These are phyloP conservation scores for Trochalopteron elliotii DNA, from an alignment of 2,113 vertebrate genomes.

Conservation along the genomic window DNA sequence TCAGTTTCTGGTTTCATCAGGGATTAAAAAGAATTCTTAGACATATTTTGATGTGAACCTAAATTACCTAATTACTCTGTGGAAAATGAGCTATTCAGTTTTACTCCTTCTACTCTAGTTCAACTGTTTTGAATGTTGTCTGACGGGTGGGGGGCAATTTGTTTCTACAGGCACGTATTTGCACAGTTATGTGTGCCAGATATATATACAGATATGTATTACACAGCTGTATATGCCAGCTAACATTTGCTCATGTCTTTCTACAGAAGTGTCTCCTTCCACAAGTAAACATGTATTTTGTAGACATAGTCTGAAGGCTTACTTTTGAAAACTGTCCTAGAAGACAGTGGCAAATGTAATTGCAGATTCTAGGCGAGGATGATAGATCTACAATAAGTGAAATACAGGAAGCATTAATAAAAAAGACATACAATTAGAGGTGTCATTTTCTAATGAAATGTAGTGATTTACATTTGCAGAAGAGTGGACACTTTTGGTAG, in stretches of 20 bases:
- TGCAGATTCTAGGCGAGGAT: not conserved
- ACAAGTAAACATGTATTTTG: not conserved
- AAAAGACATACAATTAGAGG: not conserved
- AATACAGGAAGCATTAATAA: not conserved
- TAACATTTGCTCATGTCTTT: not conserved
- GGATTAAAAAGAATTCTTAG: not conserved
- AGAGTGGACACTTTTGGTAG: not conserved
- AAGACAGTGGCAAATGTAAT: not conserved
- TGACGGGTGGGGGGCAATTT: too few species aligned
- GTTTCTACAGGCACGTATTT: not conserved
- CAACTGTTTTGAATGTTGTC: not conserved
- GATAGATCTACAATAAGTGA: not conserved
- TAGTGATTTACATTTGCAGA: not conserved
- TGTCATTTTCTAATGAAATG: not conserved
- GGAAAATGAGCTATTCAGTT: not conserved
- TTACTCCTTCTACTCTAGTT: not conserved
- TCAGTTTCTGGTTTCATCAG: not conserved
- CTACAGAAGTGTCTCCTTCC: not conserved
- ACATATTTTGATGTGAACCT: not conserved
- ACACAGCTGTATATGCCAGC: not conserved
- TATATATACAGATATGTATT: not conserved
- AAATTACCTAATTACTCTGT: not conserved
- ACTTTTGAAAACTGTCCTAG: not conserved
- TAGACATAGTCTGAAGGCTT: not conserved
- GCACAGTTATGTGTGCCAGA: not conserved